A percentile compares a stretch with the other conserved stretches of the same genome.
Conservation (phyloP, 2,113 vertebrate species). For the Stictonetta naevosa region DNA sequence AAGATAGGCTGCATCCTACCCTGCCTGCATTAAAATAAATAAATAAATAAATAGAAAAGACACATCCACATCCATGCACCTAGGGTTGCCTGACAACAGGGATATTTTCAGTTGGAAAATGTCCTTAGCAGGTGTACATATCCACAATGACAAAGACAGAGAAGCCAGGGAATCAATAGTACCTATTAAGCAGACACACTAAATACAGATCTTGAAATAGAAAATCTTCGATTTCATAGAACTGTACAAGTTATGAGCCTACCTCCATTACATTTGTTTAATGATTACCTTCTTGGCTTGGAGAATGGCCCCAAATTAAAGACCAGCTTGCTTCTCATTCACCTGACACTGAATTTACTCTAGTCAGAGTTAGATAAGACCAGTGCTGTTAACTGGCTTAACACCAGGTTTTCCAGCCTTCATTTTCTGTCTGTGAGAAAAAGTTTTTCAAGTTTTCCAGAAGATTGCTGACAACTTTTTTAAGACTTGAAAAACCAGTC, state of each 20-base stretch:
- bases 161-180: background rate
- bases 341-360: background rate
- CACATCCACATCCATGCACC: background rate
- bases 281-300: background rate
- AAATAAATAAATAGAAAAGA: background rate
- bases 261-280: background rate
- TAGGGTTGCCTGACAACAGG: background rate
- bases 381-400: background rate
- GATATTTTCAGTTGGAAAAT: background rate
- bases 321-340: background rate
- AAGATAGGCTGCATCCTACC: background rate
- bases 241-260: background rate
- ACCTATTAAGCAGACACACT: background rate
- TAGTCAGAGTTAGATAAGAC: background rate
- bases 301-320: background rate
- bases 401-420: background rate
- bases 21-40: background rate
- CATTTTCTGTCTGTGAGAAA: background rate
- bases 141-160: background rate
- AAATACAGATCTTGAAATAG: background rate
- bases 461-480: conserved; percentile 16
- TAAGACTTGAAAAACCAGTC: conserved; percentile 62
- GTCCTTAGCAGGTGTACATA: background rate
- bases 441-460: background rate
- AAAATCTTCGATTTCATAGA: background rate